Evolutionary conservation across 2,113 vertebrate genomes (phyloP).

Genomic region (Hepsetus odoe): DNA sequence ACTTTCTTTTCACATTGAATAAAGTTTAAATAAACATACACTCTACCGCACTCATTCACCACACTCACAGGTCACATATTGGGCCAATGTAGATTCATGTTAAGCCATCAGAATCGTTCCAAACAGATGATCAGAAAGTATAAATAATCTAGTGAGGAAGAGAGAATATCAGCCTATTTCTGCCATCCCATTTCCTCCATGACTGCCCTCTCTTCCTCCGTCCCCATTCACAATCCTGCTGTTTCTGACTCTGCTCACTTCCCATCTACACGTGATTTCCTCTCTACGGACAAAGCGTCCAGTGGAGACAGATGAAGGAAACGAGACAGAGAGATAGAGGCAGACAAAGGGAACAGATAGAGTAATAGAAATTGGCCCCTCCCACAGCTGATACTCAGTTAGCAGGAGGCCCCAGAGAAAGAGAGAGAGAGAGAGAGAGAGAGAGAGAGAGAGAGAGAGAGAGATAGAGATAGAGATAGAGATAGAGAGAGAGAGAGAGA

Average conservation of each 20-base stretch:
- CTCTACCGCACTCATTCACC: constrained; percentile 12
- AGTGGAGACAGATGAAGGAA: constrained; percentile 29
- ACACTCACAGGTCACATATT: constrained; percentile 42
- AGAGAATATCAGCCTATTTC: constrained; percentile 69
- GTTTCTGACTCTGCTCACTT: too few species aligned
- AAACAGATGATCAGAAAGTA: constrained; percentile 53
- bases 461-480: constrained; percentile 39
- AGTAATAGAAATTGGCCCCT: constrained; percentile 72
- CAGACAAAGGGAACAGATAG: constrained; percentile 54
- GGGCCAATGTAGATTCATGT: constrained; percentile 47
- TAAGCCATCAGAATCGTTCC: constrained; percentile 36
- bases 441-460: constrained; percentile 49
- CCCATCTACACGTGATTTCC: constrained; percentile 58
- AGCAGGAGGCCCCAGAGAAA: constrained; percentile 58
- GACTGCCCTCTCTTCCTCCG: constrained; percentile 18
- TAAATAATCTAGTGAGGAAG: constrained; percentile 56
- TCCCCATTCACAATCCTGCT: too few species aligned
- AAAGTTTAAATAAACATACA: constrained; percentile 26
- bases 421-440: constrained; percentile 32
- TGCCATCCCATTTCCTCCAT: constrained; percentile 27
- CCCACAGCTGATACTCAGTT: constrained; percentile 74
- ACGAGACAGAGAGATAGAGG: constrained; percentile 4
- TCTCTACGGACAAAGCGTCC: constrained; percentile 18
- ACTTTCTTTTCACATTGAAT: neutral
- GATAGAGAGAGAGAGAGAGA: constrained; percentile 37